Evolutionary conservation across 2,113 vertebrate genomes (phyloP).

Genomic region (Peromyscus maniculatus): DNA sequence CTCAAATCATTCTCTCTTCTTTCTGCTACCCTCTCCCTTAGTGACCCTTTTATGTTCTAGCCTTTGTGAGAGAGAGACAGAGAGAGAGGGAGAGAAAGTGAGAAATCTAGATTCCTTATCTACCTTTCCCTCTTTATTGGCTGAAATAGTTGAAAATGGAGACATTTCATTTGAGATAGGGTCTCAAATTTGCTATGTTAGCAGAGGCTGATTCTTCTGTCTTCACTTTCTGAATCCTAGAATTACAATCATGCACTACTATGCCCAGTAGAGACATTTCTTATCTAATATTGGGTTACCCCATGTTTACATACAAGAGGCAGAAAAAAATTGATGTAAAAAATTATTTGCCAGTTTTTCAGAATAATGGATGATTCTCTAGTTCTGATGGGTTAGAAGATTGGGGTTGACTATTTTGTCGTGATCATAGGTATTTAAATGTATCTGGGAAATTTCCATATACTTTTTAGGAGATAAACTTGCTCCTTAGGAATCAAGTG

Average conservation of each 20-base stretch:
- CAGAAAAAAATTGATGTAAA: slow-evolving; percentile 40
- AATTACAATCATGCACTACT: not conserved
- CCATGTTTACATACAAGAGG: not conserved
- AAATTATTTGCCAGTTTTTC: slow-evolving; percentile 29
- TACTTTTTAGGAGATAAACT: slow-evolving; percentile 55
- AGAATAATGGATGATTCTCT: slow-evolving; percentile 40
- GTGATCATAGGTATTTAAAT: slow-evolving; percentile 53
- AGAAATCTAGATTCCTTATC: not conserved
- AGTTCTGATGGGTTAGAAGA: slow-evolving; percentile 28
- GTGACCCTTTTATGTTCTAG: not conserved
- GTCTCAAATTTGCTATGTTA: not conserved
- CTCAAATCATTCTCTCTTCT: not conserved
- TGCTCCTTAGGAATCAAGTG: not conserved
- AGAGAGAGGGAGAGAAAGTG: too few relatives aligned
- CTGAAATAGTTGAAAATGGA: slow-evolving; percentile 36
- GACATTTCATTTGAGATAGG: not conserved
- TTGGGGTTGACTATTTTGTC: slow-evolving; percentile 55
- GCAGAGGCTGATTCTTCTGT: not conserved
- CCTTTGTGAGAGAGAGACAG: not conserved
- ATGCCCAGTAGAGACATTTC: not conserved
- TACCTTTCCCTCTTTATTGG: not conserved
- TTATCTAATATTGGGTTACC: not conserved
- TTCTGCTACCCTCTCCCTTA: too few relatives aligned
- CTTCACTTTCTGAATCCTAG: not conserved
- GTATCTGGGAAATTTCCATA: slow-evolving; percentile 12